Base-by-base conservation (phyloP, 2,797 vertebrate genomes). In the Urophycis tenuis region DNA sequence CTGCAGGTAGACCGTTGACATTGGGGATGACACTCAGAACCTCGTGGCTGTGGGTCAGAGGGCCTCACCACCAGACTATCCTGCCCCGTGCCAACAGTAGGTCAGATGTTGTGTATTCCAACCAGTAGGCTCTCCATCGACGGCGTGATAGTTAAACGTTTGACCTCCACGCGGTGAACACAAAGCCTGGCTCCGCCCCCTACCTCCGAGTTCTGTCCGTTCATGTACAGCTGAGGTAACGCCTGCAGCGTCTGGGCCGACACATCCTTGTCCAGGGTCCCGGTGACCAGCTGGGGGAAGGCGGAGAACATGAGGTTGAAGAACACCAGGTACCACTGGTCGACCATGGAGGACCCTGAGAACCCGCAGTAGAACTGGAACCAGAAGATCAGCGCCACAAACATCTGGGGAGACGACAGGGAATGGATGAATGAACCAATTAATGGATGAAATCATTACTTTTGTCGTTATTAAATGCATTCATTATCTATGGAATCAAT, bases 301-400 rank as follows among this genome's bases (percentile, higher is more conserved):
- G 98, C 98, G 0, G 97, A 97, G 91, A 99, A 99, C 90, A 99
- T 90, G 89, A 99, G 93, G 90, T 99, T 99, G 87, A 99, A 99
- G 94, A 99, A 98, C 91, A 99, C 95, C 74, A 99, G 93, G 87
- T 98, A 99, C 98, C 98, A 99, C 90, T 99, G 98, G 89, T 99
- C 98, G 25, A 99, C 92, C 97, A 98, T 97, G 76, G 96, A 88
- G 0, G 97, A 97, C 5, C 96, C 97, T 0, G 97, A 99, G 93
- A 99, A 99, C 1, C 98, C 98, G 0, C 97, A 99, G 92, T 95
- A 97, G 90, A 99, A 98, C 94, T 99, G 98, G 91, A 96, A 99
- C 98, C 98, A 99, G 91, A 99, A 99, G 79, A 98, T 94, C 80
- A 99, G 95, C 11, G 96, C 95, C 45, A 99, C 97, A 78, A 99